A percentile compares a stretch with the other conserved stretches of the same genome.
Conservation (phyloP, 2,113 vertebrate species). For the Saguinus imperator region DNA sequence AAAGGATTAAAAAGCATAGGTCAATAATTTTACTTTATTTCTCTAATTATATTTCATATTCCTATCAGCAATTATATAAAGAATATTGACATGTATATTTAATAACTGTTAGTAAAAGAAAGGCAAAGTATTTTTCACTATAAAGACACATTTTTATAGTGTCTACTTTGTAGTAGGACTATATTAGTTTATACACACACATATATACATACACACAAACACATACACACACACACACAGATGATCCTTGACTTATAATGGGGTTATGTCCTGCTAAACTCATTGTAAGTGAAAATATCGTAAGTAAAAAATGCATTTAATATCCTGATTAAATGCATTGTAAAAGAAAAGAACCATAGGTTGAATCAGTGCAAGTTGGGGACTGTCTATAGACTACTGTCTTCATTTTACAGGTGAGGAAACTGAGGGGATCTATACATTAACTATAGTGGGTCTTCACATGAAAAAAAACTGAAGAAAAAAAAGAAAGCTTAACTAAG, state of each 20-base stretch:
- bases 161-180: background rate
- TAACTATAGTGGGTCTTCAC: too few relatives aligned
- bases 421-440: background rate
- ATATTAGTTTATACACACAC: background rate
- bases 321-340: background rate
- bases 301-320: background rate
- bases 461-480: too few relatives aligned
- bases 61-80: conserved; percentile 9
- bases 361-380: background rate
- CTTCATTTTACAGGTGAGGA: background rate
- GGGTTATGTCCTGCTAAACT: background rate
- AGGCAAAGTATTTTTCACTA: conserved; percentile 2
- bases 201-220: background rate
- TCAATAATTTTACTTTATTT: background rate
- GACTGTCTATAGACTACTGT: background rate
- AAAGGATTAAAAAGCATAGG: conserved; percentile 6
- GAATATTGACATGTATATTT: background rate
- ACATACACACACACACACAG: background rate
- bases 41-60: conserved; percentile 8
- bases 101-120: conserved; percentile 1
- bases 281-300: background rate
- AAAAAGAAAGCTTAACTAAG: background rate
- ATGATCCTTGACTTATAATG: background rate
- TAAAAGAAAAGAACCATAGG: background rate
- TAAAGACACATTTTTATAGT: background rate